phyloP scores from a whole-genome alignment of 2,888 invertebrate genomes.

The Phragmatobia fuliginosa region DNA sequence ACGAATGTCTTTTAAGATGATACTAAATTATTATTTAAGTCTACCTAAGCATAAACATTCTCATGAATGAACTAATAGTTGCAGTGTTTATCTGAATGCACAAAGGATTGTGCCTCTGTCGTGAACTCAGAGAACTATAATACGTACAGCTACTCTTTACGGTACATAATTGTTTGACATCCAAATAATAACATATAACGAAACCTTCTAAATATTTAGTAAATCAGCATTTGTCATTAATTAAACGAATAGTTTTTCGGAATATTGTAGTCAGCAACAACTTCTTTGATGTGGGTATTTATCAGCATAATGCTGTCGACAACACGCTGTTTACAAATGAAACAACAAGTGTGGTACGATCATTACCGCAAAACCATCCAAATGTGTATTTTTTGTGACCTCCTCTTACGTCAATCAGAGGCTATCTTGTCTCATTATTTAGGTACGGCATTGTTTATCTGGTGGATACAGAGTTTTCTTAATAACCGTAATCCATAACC shows the following conservation, averaged over 20 bases:
- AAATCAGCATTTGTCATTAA: neutral
- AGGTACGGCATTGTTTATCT: conserved; percentile 21
- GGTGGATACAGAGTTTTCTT: conserved; percentile 24
- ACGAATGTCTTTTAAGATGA: neutral
- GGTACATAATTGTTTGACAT: conserved; percentile 40
- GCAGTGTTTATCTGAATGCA: conserved; percentile 31
- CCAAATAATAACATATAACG: conserved; percentile 35
- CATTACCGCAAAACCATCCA: conserved; percentile 41
- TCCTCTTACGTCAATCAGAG: conserved; percentile 65
- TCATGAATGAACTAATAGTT: conserved; percentile 36
- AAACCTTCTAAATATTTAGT: neutral
- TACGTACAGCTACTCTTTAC: conserved; percentile 19
- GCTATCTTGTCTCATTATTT: conserved; percentile 57
- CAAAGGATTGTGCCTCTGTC: conserved; percentile 31
- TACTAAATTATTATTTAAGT: conserved; percentile 26
- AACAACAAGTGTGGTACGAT: conserved; percentile 46
- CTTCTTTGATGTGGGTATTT: conserved; percentile 31
- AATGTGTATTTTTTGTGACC: conserved; percentile 60
- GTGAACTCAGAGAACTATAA: conserved; percentile 32
- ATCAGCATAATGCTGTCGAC: conserved; percentile 35
- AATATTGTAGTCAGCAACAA: conserved; percentile 38
- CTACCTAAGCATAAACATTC: conserved; percentile 26
- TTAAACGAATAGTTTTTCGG: conserved; percentile 18
- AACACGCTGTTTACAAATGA: conserved; percentile 47
- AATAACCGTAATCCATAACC: conserved; percentile 24